Base-by-base conservation (phyloP, 1,140 invertebrate genomes). In the Temnothorax curvispinosus region DNA sequence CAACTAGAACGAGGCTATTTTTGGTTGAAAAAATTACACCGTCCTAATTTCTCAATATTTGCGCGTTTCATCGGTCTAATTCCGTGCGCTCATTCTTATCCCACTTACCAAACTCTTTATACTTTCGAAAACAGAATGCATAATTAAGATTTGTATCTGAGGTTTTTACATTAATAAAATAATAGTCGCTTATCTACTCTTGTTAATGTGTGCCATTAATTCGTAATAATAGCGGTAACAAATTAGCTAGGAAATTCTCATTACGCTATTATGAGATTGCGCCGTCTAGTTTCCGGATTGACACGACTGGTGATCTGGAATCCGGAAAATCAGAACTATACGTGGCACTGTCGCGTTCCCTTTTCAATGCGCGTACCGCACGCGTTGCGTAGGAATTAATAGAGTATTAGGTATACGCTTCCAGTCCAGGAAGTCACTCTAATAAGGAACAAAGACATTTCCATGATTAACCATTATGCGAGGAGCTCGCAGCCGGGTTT, bases 371-470 rank as follows among this genome's bases (percentile, higher is more conserved):
- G 44, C n/a, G 35, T 15, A 62, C 11, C 11, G 18, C 32, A 47
- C 71, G 21, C 44, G 6, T 52, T 52, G 64, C 85, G 76, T 81
- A 81, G 85, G 77, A 81, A 72, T 21, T 54, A 54, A 54, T 54
- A 54, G 52, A 54, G 52, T 18, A n/a, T n/a, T n/a, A 54, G 21
- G 21, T 54, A 47, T 47, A 54, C 75, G 75, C 56, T 38, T 44
- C 60, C 60, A 80, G 44, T 81, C 47, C 76, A 64, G 89, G 89
- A 91, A 90, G 89, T 82, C 87, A 72, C 67, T 62, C 89, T 81
- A 91, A 91, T 90, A 86, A 91, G 89, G 89, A 91, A 91, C 89
- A 85, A 91, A 88, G 89, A 90, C 82, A 91, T 91, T 90, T 91
- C 89, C 89, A 91, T 91, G 90, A 91, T 91, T 60, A 90, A 74